These are phyloP conservation scores for Furcula furcula DNA, from an alignment of 2,888 invertebrate genomes.

Conservation along the genomic window DNA sequence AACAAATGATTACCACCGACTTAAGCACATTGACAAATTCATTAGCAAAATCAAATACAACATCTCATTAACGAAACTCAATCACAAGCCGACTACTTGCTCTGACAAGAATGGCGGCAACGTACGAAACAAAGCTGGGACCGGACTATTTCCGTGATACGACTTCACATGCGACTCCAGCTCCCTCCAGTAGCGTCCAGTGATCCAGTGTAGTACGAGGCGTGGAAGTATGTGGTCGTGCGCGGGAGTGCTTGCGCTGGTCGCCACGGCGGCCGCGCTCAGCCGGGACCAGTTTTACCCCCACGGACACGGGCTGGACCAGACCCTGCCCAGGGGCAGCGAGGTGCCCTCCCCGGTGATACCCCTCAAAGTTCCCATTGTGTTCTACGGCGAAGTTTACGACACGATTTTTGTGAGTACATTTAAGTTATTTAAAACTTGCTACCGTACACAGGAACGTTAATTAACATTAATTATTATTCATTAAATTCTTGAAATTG, in stretches of 20 bases:
- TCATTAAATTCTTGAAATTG: too few species aligned
- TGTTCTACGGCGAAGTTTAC: slow-evolving; percentile 90
- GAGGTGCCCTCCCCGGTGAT: slow-evolving; percentile 86
- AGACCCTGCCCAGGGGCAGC: slow-evolving; percentile 75
- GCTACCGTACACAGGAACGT: too few species aligned
- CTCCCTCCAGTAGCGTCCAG: slow-evolving; percentile 29
- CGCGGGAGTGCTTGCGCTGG: slow-evolving; percentile 52
- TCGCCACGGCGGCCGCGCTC: slow-evolving; percentile 60
- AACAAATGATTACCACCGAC: too few species aligned
- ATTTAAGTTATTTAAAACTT: slow-evolving; percentile 7
- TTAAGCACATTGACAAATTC: slow-evolving; percentile 2
- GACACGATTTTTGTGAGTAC: slow-evolving; percentile 91
- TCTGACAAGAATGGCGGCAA: slow-evolving; percentile 5
- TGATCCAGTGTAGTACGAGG: slow-evolving; percentile 42
- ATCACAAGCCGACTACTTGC: too few species aligned
- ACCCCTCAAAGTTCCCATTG: slow-evolving; percentile 86
- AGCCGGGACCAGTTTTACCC: slow-evolving; percentile 83
- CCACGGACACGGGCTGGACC: slow-evolving; percentile 79
- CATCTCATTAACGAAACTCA: neutral
- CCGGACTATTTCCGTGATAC: slow-evolving; percentile 28
- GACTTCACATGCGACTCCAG: slow-evolving; percentile 12
- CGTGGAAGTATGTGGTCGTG: slow-evolving; percentile 68
- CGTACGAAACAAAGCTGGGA: slow-evolving; percentile 28
- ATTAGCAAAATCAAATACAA: neutral
- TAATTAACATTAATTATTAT: too few species aligned